These are phyloP conservation scores for Chrysolina haemoptera DNA, from an alignment of 2,888 invertebrate species.

Conservation along the genomic window DNA sequence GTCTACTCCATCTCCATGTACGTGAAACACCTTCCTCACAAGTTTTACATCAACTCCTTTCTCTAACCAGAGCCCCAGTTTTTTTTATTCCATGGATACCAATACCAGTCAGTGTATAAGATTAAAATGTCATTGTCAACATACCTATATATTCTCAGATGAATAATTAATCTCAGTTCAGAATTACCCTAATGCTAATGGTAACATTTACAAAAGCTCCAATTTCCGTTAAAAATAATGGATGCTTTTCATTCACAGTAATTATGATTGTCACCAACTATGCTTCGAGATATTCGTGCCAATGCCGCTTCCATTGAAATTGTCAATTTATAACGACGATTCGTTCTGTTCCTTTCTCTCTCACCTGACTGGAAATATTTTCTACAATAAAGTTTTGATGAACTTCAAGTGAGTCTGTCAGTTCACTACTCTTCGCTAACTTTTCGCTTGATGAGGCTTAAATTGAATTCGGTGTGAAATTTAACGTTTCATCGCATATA, in stretches of 20 bases:
- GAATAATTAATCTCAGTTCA: no score
- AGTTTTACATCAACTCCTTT: no score
- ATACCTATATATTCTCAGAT: no score
- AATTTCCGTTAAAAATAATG: constrained; percentile 17
- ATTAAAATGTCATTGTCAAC: no score
- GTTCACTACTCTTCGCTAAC: background rate
- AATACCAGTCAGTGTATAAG: no score
- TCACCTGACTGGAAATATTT: background rate
- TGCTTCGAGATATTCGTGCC: constrained; percentile 25
- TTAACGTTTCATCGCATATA: no score
- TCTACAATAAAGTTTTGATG: background rate
- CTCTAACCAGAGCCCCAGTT: no score
- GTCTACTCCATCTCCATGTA: no score
- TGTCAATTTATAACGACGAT: constrained; percentile 32
- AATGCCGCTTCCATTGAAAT: constrained; percentile 33
- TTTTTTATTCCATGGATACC: no score
- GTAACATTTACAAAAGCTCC: no score
- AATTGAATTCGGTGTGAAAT: background rate
- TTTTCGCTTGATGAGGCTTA: background rate
- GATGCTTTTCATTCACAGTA: constrained; percentile 29
- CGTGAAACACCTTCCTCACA: no score
- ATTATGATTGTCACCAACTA: constrained; percentile 39
- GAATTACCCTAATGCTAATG: no score
- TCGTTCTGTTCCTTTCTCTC: background rate
- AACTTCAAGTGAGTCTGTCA: background rate